Evolutionary conservation across 2,888 invertebrate genomes (phyloP).

Genomic region (Chymomyza fuscimana): DNA sequence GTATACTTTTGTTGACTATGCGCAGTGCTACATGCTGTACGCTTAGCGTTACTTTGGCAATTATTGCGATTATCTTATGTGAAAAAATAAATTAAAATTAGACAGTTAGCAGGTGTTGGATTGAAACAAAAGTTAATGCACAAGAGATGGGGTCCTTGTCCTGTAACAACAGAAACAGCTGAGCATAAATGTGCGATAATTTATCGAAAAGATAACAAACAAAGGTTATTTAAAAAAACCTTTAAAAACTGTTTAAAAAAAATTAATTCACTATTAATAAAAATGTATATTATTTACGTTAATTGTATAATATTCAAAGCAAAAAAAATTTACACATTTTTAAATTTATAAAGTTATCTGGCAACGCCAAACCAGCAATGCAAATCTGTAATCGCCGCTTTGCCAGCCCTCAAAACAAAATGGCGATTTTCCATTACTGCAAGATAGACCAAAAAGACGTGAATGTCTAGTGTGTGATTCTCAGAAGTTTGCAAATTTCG

Average conservation of each 20-base stretch:
- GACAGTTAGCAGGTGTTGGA: conserved; percentile 5
- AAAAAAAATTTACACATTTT: too few relatives aligned
- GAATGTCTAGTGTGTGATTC: conserved; percentile 48
- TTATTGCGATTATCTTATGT: conserved; percentile 7
- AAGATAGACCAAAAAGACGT: conserved; percentile 61
- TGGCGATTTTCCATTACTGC: conserved; percentile 69
- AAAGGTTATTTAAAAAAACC: not conserved
- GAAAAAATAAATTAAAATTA: conserved; percentile 16
- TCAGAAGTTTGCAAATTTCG: conserved; percentile 6
- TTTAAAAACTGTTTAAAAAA: not conserved
- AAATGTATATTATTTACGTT: not conserved
- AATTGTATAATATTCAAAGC: not conserved
- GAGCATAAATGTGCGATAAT: conserved; percentile 12
- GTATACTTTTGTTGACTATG: conserved; percentile 13
- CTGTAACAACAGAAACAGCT: conserved; percentile 29
- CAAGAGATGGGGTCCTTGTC: not conserved
- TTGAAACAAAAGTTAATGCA: not conserved
- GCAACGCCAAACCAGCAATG: conserved; percentile 17
- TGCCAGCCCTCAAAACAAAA: conserved; percentile 63
- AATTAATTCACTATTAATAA: not conserved
- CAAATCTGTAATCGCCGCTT: conserved; percentile 5
- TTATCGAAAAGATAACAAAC: not conserved
- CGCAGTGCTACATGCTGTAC: conserved; percentile 40
- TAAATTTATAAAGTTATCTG: not conserved
- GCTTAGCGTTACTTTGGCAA: conserved; percentile 16